Evolutionary conservation across 2,888 invertebrate genomes (phyloP).

Genomic region (Fragum whitleyi): DNA sequence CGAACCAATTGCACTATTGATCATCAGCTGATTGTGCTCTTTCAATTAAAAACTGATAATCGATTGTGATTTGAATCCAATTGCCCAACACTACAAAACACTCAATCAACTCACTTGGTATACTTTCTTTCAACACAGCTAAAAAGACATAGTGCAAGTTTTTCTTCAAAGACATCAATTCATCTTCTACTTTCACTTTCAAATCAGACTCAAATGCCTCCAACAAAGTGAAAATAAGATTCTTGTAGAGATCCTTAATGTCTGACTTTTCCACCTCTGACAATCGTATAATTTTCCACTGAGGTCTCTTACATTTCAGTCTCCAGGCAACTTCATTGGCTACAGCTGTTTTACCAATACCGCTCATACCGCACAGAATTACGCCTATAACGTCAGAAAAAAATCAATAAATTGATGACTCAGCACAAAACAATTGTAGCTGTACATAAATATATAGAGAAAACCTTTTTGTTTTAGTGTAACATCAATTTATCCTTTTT

Average conservation of each 20-base stretch:
- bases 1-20: too few relatives aligned
- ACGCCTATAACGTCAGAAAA: constrained; percentile 39
- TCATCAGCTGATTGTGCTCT: too few relatives aligned
- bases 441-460: not conserved
- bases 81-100: too few relatives aligned
- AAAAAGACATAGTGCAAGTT: not conserved
- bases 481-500: not conserved
- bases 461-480: not conserved
- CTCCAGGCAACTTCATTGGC: constrained; percentile 32
- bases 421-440: too few relatives aligned
- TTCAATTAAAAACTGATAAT: too few relatives aligned
- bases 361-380: constrained; percentile 40
- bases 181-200: not conserved
- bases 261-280: constrained; percentile 21
- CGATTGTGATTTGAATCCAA: too few relatives aligned
- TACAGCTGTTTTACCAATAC: constrained; percentile 43
- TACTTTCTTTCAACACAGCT: not conserved
- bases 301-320: constrained; percentile 13
- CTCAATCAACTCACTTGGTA: not conserved
- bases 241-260: constrained; percentile 15
- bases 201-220: not conserved
- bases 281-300: constrained; percentile 26
- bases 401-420: too few relatives aligned
- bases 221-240: not conserved
- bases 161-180: not conserved